These are phyloP conservation scores for Zoanthus solanderi DNA, from an alignment of 92 coral and sea anemone genomes.

Conservation along the genomic window DNA sequence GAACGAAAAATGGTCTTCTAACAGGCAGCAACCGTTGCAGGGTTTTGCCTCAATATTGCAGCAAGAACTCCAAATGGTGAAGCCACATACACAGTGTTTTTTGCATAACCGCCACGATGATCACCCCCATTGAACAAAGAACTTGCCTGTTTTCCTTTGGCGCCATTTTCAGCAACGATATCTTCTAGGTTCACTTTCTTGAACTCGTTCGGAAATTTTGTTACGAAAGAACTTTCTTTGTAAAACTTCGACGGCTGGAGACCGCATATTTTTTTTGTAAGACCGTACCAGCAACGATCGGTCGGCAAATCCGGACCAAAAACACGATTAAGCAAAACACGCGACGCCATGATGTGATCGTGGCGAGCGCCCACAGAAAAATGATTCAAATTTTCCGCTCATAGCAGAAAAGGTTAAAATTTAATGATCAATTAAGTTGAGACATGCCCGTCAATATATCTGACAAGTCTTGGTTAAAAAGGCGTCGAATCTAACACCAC, in stretches of 20 bases:
- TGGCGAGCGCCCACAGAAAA: not conserved
- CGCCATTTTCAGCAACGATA: not conserved
- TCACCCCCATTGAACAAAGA: constrained; percentile 8
- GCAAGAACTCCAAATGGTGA: constrained; percentile 34
- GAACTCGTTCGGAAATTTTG: constrained; percentile 23
- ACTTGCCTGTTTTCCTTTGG: constrained; percentile 13
- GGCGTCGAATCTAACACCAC: not conserved
- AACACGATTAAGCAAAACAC: constrained; percentile 18
- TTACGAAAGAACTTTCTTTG: not conserved
- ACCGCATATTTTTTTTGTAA: constrained; percentile 13
- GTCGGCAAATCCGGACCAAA: constrained; percentile 18
- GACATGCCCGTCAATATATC: not conserved
- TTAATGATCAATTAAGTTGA: no score
- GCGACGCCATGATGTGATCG: not conserved
- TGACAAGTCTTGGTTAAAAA: not conserved
- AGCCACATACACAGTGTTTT: constrained; percentile 17
- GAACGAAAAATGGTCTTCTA: not conserved
- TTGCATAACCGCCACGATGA: constrained; percentile 11
- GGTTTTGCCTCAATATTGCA: constrained; percentile 6
- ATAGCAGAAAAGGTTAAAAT: not conserved
- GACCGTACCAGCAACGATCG: not conserved
- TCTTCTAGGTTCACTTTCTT: not conserved
- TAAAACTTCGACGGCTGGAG: constrained; percentile 26
- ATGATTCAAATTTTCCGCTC: constrained; percentile 20
- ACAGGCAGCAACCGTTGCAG: not conserved